Percentiles rank a stretch among this genome's conserved stretches.
Conservation (phyloP, 1,140 invertebrate species). For the Panagrolaimus sp. region DNA sequence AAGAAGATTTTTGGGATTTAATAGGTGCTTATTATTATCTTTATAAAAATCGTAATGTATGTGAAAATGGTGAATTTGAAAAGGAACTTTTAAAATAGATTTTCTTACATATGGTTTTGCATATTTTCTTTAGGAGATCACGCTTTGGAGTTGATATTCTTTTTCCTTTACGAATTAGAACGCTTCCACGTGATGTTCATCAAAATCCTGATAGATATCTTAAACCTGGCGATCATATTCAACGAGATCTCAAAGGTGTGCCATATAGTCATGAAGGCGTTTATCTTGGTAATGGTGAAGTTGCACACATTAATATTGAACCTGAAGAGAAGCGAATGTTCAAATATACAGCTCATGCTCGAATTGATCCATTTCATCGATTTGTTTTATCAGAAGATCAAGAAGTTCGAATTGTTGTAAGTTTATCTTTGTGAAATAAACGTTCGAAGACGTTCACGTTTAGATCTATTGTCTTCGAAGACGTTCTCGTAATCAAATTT, state of each 20-base stretch:
- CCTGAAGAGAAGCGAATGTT: not conserved
- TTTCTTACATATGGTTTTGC: too few relatives aligned
- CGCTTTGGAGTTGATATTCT: too few relatives aligned
- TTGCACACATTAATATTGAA: not conserved
- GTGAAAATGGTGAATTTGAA: not conserved
- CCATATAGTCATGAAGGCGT: not conserved
- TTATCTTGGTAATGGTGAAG: not conserved
- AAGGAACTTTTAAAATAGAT: too few relatives aligned
- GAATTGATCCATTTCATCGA: not conserved
- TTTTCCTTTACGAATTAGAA: too few relatives aligned
- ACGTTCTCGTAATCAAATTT: too few relatives aligned
- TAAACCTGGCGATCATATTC: not conserved
- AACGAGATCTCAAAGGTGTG: not conserved
- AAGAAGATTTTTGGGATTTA: not conserved
- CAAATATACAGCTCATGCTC: not conserved
- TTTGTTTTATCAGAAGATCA: not conserved
- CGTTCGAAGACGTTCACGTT: too few relatives aligned
- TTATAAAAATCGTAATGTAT: not conserved
- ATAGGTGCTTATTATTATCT: not conserved
- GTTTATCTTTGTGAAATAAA: not conserved
- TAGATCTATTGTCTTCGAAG: too few relatives aligned
- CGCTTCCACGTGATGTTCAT: too few relatives aligned
- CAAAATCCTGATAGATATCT: slow-evolving; percentile 1
- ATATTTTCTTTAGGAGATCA: too few relatives aligned
- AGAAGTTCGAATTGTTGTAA: not conserved